A percentile compares a stretch with the other conserved stretches of the same genome.
Evolutionary conservation across 2,113 vertebrate species (phyloP).

Genomic region (Laterallus jamaicensis): DNA sequence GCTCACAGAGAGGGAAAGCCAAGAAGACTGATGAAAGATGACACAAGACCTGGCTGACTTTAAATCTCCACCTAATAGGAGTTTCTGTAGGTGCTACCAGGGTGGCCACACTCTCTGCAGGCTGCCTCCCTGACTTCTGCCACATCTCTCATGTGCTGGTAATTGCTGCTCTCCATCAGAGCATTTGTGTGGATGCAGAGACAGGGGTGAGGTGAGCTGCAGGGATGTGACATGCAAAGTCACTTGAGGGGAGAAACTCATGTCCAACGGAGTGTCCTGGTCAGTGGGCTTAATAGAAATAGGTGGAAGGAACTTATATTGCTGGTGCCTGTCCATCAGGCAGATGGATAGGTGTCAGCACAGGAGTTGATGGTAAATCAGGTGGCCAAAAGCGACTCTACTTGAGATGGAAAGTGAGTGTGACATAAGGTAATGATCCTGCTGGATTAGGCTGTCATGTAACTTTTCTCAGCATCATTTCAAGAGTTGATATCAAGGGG

Average conservation of each 20-base stretch:
- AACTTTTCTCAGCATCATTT: not conserved
- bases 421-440: not conserved
- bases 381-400: not conserved
- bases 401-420: not conserved
- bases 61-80: slow-evolving; percentile 32
- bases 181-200: not conserved
- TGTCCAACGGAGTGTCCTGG: not conserved
- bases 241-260: not conserved
- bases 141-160: not conserved
- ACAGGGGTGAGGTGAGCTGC: not conserved
- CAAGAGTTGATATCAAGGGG: not conserved
- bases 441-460: not conserved
- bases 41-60: slow-evolving; percentile 39
- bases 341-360: not conserved
- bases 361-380: not conserved
- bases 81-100: slow-evolving; percentile 53
- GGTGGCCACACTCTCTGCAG: slow-evolving; percentile 40
- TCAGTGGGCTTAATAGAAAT: not conserved
- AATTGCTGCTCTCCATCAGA: not conserved
- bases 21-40: slow-evolving; percentile 24
- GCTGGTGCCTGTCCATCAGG: not conserved
- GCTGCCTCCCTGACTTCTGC: slow-evolving; percentile 29
- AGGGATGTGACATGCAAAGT: not conserved
- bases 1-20: not conserved
- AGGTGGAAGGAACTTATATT: not conserved